Percentiles rank a stretch among this genome's conserved stretches.
phyloP scores from a whole-genome alignment of 2,888 invertebrate species.

The Caenorhabditis macrosperma region DNA sequence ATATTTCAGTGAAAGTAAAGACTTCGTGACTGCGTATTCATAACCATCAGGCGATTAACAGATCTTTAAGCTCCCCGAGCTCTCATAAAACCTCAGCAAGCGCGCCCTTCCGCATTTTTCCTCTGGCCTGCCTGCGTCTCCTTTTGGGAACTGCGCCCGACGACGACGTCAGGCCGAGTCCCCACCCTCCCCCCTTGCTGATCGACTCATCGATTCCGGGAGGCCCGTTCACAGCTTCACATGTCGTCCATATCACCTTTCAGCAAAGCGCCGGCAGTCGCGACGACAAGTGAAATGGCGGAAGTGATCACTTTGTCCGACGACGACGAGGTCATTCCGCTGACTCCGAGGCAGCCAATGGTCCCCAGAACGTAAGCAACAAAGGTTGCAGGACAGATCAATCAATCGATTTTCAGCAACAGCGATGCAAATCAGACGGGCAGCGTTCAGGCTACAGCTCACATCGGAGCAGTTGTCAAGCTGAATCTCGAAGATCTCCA shows the following conservation, averaged over 20 bases:
- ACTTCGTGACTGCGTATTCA: no score
- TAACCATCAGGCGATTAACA: no score
- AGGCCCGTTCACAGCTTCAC: not conserved
- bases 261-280: not conserved
- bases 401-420: slow-evolving; percentile 14
- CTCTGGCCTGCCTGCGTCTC: slow-evolving; percentile 13
- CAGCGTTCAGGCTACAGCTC: slow-evolving; percentile 6
- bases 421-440: not conserved
- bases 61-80: not conserved
- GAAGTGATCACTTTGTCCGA: slow-evolving; percentile 42
- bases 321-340: slow-evolving; percentile 24
- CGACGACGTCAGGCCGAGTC: not conserved
- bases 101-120: not conserved
- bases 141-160: not conserved
- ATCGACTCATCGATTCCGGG: slow-evolving; percentile 25
- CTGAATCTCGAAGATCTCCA: slow-evolving; percentile 8
- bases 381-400: not conserved
- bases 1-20: no score
- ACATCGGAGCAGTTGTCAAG: slow-evolving; percentile 6
- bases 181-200: not conserved
- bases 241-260: not conserved
- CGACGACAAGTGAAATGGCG: not conserved
- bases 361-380: not conserved
- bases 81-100: not conserved
- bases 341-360: slow-evolving; percentile 2